These are phyloP conservation scores for Leptodactylus fuscus DNA, from an alignment of 2,113 vertebrate species.

Conservation along the genomic window DNA sequence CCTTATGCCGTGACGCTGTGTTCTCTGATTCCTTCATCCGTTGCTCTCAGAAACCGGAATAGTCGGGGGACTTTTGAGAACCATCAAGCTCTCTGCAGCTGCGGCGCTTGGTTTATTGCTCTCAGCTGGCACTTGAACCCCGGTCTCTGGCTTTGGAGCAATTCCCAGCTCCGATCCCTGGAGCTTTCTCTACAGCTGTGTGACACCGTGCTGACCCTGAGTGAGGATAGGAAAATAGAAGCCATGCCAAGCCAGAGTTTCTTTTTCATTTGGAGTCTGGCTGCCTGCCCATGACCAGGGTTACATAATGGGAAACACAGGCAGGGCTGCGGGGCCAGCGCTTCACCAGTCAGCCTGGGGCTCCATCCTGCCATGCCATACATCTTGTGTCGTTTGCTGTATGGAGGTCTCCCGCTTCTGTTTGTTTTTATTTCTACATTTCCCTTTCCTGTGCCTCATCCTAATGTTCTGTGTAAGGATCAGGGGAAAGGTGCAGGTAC, in stretches of 20 bases:
- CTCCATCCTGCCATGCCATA: conserved; percentile 90
- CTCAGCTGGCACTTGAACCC: conserved; percentile 99
- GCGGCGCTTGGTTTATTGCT: conserved; percentile 99
- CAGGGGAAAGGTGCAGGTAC: neutral
- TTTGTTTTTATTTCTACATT: conserved; percentile 50
- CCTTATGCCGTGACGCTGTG: conserved; percentile 57
- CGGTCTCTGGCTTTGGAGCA: conserved; percentile 98
- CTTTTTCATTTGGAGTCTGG: conserved; percentile 99
- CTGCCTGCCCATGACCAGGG: conserved; percentile 99
- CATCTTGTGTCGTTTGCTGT: conserved; percentile 97
- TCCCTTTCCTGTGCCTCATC: conserved; percentile 42
- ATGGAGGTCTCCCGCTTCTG: conserved; percentile 59
- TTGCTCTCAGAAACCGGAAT: conserved; percentile 72
- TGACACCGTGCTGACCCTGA: conserved; percentile 99
- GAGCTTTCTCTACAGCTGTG: conserved; percentile 99
- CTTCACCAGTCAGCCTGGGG: conserved; percentile 86
- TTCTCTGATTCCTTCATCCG: conserved; percentile 68
- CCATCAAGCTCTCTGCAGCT: conserved; percentile 91
- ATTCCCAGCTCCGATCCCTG: conserved; percentile 99
- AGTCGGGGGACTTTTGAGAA: conserved; percentile 79
- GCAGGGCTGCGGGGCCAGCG: conserved; percentile 94
- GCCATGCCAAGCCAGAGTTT: conserved; percentile 99
- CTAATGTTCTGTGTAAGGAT: conserved; percentile 44
- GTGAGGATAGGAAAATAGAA: conserved; percentile 99
- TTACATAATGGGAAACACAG: conserved; percentile 99